Percentiles rank a stretch among this genome's conserved stretches.
Evolutionary conservation across 2,888 invertebrate species (phyloP).

Genomic region (Mechanitis messenoides): DNA sequence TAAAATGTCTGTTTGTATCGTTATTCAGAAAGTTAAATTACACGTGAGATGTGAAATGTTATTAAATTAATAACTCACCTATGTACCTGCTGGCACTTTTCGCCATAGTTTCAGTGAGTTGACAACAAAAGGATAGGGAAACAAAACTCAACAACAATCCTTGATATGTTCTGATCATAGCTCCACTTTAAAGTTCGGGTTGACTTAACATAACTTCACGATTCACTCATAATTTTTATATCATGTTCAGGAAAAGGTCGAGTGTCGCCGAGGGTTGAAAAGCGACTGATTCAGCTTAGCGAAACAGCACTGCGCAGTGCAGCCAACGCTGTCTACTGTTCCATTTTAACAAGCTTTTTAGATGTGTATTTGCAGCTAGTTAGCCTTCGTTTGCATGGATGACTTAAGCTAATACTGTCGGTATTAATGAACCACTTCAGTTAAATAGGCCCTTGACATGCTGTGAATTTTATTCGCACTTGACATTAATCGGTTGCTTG

Average conservation of each 20-base stretch:
- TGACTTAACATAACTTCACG: slow-evolving; percentile 25
- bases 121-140: slow-evolving; percentile 71
- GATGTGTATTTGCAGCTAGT: slow-evolving; percentile 34
- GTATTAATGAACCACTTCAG: slow-evolving; percentile 22
- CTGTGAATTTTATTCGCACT: too few relatives aligned
- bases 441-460: slow-evolving; percentile 10
- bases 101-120: slow-evolving; percentile 68
- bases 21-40: neutral
- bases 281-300: slow-evolving; percentile 47
- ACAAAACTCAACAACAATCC: slow-evolving; percentile 68
- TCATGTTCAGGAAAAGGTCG: slow-evolving; percentile 43
- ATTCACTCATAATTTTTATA: slow-evolving; percentile 5
- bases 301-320: slow-evolving; percentile 57
- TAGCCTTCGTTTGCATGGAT: slow-evolving; percentile 25
- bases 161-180: slow-evolving; percentile 69
- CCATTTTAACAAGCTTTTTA: slow-evolving; percentile 47
- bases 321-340: slow-evolving; percentile 43
- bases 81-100: slow-evolving; percentile 70
- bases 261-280: slow-evolving; percentile 56
- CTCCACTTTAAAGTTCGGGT: slow-evolving; percentile 36
- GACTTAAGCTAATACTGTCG: slow-evolving; percentile 21
- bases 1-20: too few relatives aligned
- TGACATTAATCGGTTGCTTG: too few relatives aligned
- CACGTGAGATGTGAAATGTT: slow-evolving; percentile 6
- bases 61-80: slow-evolving; percentile 46